These are phyloP conservation scores for Schizopygopsis pylzovi DNA, from an alignment of 2,797 vertebrate genomes.

Conservation along the genomic window DNA sequence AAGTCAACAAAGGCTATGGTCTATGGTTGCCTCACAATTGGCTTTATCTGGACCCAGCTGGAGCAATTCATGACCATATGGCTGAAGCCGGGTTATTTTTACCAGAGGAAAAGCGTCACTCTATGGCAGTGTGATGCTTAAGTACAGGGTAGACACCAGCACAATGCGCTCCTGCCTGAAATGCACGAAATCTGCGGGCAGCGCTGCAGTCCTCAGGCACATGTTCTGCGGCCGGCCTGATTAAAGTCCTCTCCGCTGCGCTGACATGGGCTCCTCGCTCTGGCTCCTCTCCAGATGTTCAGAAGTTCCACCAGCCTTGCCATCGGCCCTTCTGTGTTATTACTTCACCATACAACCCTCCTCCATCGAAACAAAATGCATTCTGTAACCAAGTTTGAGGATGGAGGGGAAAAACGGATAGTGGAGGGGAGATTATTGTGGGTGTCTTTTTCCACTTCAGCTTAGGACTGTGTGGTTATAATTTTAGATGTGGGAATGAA, in stretches of 20 bases:
- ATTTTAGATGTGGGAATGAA: conserved; percentile 84
- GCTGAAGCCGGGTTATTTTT: conserved; percentile 73
- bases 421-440: conserved; percentile 76
- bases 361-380: conserved; percentile 75
- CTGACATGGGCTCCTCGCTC: conserved; percentile 78
- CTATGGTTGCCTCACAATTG: conserved; percentile 30
- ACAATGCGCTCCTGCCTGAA: conserved; percentile 78
- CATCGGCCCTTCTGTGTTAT: conserved; percentile 72
- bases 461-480: conserved; percentile 72
- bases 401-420: conserved; percentile 71
- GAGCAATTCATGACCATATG: conserved; percentile 66
- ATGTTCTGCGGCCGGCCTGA: conserved; percentile 80
- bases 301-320: conserved; percentile 76
- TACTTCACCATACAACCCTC: conserved; percentile 74
- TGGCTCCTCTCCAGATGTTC: conserved; percentile 74
- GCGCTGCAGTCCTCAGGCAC: conserved; percentile 79
- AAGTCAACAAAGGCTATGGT: conserved; percentile 16
- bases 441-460: conserved; percentile 82
- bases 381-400: conserved; percentile 77
- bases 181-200: conserved; percentile 77
- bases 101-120: conserved; percentile 72
- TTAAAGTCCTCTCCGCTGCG: conserved; percentile 82
- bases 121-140: conserved; percentile 71
- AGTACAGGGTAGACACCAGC: conserved; percentile 79
- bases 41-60: conserved; percentile 43